Percentiles rank a stretch among this genome's conserved stretches.
These are phyloP conservation scores for Camponotus fellah DNA, from an alignment of 2,888 invertebrate genomes.

Conservation along the genomic window DNA sequence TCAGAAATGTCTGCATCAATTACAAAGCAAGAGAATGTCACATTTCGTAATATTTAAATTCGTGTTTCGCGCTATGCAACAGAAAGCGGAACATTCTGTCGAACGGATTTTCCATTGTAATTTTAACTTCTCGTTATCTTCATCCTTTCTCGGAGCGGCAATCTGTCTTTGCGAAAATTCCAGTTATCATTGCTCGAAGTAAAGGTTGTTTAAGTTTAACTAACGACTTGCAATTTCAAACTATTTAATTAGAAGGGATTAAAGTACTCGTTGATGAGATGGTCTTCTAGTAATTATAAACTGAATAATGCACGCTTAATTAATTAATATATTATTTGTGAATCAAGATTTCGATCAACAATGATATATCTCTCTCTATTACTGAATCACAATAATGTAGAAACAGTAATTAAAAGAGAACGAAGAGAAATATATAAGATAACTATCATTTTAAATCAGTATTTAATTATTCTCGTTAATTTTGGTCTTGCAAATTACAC, in stretches of 20 bases:
- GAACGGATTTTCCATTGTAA: constrained; percentile 43
- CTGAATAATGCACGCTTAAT: constrained; percentile 2
- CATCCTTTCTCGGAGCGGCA: constrained; percentile 28
- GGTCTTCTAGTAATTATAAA: constrained; percentile 1
- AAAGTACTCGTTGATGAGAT: constrained; percentile 12
- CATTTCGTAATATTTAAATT: constrained; percentile 15
- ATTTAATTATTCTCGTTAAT: neutral
- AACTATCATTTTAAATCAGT: neutral
- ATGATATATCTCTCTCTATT: neutral
- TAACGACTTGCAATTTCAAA: constrained; percentile 38
- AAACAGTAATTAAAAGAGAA: neutral
- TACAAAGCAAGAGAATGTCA: neutral
- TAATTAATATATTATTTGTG: constrained; percentile 15
- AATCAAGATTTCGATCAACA: neutral
- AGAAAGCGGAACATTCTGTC: constrained; percentile 16
- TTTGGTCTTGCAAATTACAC: neutral
- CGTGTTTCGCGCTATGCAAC: neutral
- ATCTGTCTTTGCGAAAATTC: constrained; percentile 43
- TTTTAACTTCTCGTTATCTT: constrained; percentile 50
- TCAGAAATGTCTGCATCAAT: neutral
- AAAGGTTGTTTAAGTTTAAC: constrained; percentile 36
- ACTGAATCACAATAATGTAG: neutral
- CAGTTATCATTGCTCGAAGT: constrained; percentile 33
- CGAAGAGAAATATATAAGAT: neutral
- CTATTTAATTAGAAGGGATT: constrained; percentile 40